These are phyloP conservation scores for Hiodon tergisus DNA, from an alignment of 2,113 vertebrate genomes.

Conservation along the genomic window DNA sequence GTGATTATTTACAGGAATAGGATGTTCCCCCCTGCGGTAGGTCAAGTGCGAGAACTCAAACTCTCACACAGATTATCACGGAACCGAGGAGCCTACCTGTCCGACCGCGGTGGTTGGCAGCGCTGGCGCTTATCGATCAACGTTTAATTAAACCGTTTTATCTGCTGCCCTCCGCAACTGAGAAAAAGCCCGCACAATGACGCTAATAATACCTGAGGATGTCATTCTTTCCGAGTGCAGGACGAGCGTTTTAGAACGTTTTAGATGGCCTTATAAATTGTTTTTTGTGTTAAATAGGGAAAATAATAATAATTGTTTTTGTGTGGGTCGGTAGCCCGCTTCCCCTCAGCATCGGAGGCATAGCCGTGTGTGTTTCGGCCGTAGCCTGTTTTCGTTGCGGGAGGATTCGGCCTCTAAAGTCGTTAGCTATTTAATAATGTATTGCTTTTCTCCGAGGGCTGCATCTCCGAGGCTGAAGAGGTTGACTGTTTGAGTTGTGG, in stretches of 20 bases:
- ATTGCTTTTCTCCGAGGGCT: background rate
- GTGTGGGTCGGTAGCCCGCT: no score
- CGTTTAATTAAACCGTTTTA: constrained; percentile 20
- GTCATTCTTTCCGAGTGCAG: no score
- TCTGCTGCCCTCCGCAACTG: background rate
- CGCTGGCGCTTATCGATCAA: background rate
- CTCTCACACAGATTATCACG: constrained; percentile 21
- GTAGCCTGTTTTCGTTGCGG: background rate
- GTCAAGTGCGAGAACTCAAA: constrained; percentile 72
- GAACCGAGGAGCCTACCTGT: constrained; percentile 2
- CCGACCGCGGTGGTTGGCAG: background rate
- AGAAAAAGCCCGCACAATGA: constrained; percentile 1
- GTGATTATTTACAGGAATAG: constrained; percentile 66
- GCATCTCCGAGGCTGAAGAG: constrained; percentile 4
- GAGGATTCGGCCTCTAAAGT: background rate
- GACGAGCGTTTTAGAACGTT: background rate
- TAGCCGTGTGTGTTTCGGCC: background rate
- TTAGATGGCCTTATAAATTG: no score
- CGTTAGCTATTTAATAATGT: constrained; percentile 18
- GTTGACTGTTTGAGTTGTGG: constrained; percentile 37
- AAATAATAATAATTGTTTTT: no score
- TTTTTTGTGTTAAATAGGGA: no score
- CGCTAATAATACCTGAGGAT: background rate
- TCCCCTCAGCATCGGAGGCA: background rate
- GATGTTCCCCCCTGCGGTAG: constrained; percentile 69